A percentile compares a stretch with the other conserved stretches of the same genome.
These are phyloP conservation scores for Listrodromus nycthemerus DNA, from an alignment of 2,888 invertebrate species.

Conservation along the genomic window DNA sequence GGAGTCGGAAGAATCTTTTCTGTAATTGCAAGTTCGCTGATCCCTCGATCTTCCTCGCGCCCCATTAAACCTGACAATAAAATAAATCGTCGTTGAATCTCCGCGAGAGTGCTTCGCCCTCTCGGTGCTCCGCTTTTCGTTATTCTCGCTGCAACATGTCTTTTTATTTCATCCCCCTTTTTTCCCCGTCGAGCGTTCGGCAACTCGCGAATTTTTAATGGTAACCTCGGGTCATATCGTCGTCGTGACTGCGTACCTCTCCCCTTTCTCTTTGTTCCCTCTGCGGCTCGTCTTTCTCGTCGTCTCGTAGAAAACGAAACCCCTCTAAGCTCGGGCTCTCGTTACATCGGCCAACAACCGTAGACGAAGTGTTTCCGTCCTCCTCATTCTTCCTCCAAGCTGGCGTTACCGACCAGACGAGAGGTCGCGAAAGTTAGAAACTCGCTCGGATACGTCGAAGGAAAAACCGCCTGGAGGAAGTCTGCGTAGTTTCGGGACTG, in stretches of 20 bases:
- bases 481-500: constrained; percentile 29
- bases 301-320: constrained; percentile 34
- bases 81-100: constrained; percentile 69
- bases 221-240: constrained; percentile 57
- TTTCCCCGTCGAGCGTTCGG: constrained; percentile 33
- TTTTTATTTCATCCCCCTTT: constrained; percentile 50
- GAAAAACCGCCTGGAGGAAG: constrained; percentile 43
- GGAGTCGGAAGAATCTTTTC: constrained; percentile 31
- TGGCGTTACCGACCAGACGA: constrained; percentile 19
- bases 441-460: constrained; percentile 10
- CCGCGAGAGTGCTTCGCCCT: constrained; percentile 37
- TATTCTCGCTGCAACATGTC: constrained; percentile 58
- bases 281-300: background rate
- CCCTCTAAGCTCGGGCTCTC: constrained; percentile 49
- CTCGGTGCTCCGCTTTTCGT: constrained; percentile 43
- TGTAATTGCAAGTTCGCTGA: constrained; percentile 71
- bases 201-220: constrained; percentile 68
- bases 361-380: constrained; percentile 29
- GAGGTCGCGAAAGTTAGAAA: constrained; percentile 38
- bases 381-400: constrained; percentile 7
- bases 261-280: constrained; percentile 1
- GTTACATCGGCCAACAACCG: constrained; percentile 26
- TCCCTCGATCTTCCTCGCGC: constrained; percentile 63
- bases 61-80: constrained; percentile 70
- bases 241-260: constrained; percentile 20